These are phyloP conservation scores for Percina caprodes DNA, from an alignment of 2,113 vertebrate species.

Conservation along the genomic window DNA sequence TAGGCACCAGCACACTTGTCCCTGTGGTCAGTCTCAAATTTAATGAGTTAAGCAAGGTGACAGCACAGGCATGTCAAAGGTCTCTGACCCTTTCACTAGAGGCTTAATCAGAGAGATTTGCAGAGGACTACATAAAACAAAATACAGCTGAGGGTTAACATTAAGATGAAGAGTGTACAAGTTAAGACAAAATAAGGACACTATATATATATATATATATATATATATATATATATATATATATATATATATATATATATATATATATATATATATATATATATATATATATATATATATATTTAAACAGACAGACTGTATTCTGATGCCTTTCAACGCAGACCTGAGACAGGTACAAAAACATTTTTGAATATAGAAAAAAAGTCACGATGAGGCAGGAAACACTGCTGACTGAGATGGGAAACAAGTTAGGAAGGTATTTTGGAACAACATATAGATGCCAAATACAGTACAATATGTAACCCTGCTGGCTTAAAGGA, in stretches of 20 bases:
- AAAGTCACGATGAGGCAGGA: slow-evolving; percentile 1
- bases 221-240: too few species aligned
- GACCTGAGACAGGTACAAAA: not conserved
- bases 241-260: too few species aligned
- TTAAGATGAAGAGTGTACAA: not conserved
- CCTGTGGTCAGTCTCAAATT: slow-evolving; percentile 7
- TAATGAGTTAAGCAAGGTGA: slow-evolving; percentile 39
- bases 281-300: too few species aligned
- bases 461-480: slow-evolving; percentile 11
- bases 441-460: slow-evolving; percentile 6
- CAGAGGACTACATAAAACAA: slow-evolving; percentile 14
- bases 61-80: slow-evolving; percentile 34
- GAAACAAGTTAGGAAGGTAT: slow-evolving; percentile 1
- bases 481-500: slow-evolving; percentile 29
- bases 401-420: not conserved
- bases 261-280: too few species aligned
- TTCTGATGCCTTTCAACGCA: not conserved
- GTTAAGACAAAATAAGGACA: not conserved
- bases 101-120: slow-evolving; percentile 21
- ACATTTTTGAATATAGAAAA: not conserved
- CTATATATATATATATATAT: too few species aligned
- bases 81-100: slow-evolving; percentile 26
- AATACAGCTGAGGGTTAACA: not conserved
- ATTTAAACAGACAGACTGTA: too few species aligned
- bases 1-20: not conserved